phyloP scores from a whole-genome alignment of 2,113 vertebrate species.

The Bufo bufo region DNA sequence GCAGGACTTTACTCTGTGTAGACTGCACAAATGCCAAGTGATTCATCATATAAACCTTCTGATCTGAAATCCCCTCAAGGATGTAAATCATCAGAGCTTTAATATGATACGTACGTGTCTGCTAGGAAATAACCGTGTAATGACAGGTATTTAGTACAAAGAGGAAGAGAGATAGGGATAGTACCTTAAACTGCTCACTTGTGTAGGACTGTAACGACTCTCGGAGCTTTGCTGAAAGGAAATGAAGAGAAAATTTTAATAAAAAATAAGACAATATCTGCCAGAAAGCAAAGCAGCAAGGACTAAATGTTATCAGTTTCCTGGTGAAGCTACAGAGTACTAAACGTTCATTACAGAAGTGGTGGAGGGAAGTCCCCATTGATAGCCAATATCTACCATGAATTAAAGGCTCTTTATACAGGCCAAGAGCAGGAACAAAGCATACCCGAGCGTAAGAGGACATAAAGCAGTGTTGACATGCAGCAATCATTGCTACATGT shows the following conservation, averaged over 20 bases:
- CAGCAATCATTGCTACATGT: too few species aligned
- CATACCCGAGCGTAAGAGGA: too few species aligned
- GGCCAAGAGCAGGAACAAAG: too few species aligned
- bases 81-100: background rate
- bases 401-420: too few species aligned
- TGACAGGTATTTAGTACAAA: background rate
- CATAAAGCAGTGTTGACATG: too few species aligned
- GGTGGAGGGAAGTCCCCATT: too few species aligned
- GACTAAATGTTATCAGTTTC: too few species aligned
- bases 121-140: background rate
- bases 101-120: background rate
- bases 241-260: constrained; percentile 61
- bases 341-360: too few species aligned
- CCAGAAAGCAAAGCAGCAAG: background rate
- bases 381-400: too few species aligned
- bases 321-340: too few species aligned
- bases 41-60: background rate
- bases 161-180: constrained; percentile 38
- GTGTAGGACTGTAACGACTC: constrained; percentile 84
- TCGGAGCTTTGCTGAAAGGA: constrained; percentile 75
- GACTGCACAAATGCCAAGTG: background rate
- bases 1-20: background rate
- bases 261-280: background rate
- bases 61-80: background rate
- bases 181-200: constrained; percentile 85